Conservation (phyloP, 2,888 invertebrate species). For the Ditylenchus weischeri region DNA sequence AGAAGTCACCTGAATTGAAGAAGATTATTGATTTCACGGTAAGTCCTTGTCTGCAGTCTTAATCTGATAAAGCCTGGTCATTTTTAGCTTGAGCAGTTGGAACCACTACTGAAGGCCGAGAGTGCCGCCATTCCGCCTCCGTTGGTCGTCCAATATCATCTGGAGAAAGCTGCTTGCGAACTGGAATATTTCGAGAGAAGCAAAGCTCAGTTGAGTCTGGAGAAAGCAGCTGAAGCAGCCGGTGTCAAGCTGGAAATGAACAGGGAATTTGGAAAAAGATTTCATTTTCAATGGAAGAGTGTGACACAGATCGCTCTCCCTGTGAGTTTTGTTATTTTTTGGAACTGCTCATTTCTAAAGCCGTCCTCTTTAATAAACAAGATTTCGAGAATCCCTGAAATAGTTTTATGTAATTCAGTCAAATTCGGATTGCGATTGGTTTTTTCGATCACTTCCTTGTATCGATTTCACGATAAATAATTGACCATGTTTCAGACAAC, state of each 20-base stretch:
- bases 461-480: too few relatives aligned
- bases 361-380: too few relatives aligned
- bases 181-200: constrained; percentile 29
- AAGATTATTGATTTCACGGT: constrained; percentile 22
- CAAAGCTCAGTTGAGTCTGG: constrained; percentile 15
- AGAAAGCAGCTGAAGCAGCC: constrained; percentile 19
- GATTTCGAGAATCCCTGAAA: too few relatives aligned
- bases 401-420: too few relatives aligned
- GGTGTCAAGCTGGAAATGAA: constrained; percentile 17
- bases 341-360: too few relatives aligned
- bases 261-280: constrained; percentile 66
- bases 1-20: constrained; percentile 28
- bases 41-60: background rate
- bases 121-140: background rate
- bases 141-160: constrained; percentile 14
- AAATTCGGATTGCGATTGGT: too few relatives aligned
- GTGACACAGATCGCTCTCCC: constrained; percentile 72
- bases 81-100: background rate
- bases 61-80: background rate
- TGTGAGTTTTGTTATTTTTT: too few relatives aligned
- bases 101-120: background rate
- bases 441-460: too few relatives aligned
- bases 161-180: constrained; percentile 26
- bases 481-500: constrained; percentile 7
- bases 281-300: constrained; percentile 78